Conservation (phyloP, 2,888 invertebrate genomes). For the Tachystola acroxantha region DNA sequence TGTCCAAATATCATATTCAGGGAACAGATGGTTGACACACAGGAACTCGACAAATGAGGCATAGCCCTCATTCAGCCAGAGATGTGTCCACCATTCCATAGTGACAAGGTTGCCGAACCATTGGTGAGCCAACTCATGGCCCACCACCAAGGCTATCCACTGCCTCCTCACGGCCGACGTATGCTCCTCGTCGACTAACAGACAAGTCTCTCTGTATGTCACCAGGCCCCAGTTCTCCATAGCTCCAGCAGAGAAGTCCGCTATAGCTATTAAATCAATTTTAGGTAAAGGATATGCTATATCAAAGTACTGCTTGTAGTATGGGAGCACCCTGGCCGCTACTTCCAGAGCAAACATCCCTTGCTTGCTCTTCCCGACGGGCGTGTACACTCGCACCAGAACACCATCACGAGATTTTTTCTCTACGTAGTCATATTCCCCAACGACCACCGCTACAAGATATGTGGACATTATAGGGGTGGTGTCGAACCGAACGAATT, state of each 20-base stretch:
- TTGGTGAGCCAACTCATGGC: conserved; percentile 97
- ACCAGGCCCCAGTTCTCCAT: conserved; percentile 99
- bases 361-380: conserved; percentile 94
- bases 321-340: conserved; percentile 93
- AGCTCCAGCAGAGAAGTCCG: conserved; percentile 96
- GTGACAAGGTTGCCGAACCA: conserved; percentile 99
- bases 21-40: conserved; percentile 94
- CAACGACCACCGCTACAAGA: conserved; percentile 94
- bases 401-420: conserved; percentile 89
- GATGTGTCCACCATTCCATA: conserved; percentile 99
- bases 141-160: conserved; percentile 91
- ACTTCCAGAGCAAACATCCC: conserved; percentile 95
- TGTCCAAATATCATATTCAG: conserved; percentile 98
- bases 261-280: conserved; percentile 96
- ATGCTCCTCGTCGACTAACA: conserved; percentile 93
- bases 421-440: conserved; percentile 96
- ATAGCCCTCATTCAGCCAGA: conserved; percentile 98
- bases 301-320: conserved; percentile 96
- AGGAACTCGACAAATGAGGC: conserved; percentile 97
- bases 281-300: conserved; percentile 97
- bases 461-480: conserved; percentile 98
- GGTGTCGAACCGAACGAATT: conserved; percentile 84
- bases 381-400: conserved; percentile 89
- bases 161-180: conserved; percentile 91
- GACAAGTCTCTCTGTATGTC: conserved; percentile 94